Evolutionary conservation across 2,113 vertebrate species (phyloP), one percentile per base, ranked within the genome.

Genomic region (Ciconia stormi): DNA sequence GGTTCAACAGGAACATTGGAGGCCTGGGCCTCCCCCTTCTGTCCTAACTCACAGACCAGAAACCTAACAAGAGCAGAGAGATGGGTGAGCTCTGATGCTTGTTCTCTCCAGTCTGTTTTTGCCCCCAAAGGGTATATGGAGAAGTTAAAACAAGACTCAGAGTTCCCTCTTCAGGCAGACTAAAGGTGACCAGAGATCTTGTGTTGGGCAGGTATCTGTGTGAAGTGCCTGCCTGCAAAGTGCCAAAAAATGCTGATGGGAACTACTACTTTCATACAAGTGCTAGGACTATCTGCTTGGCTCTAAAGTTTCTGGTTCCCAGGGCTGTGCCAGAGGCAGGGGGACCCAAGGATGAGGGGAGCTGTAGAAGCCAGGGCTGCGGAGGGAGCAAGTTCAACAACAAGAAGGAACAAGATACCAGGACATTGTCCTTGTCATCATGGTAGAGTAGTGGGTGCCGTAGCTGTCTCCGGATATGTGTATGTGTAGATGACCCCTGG

Each of bases 401-500:
- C 22, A 95, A 81, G 1, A 82, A 91, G 49, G 40, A 82, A 23
- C 38, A 69, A 80, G 74, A 70, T 98, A 99, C 99, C 99, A 96
- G 71, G 81, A 98, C 86, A 1, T 99, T 98, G 14, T 98, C 97
- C 40, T 99, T 98, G 6, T 99, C 98, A 8, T 99, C 99, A 0
- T 99, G 99, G 98, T 99, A 99, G 32, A 99, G 98, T 5, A 99
- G 98, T 0, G 99, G 99, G 88, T 99, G 98, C 4, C 95, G 98
- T 20, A 99, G 98, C 27, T 97, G 98, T 73, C 97, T 98, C 44
- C 98, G 98, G 87, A 99, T 98, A 58, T 99, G 97, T 0, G 97
- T 98, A 78, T 99, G 97, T 8, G 98, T 98, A 70, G 99, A 98
- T 1, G 98, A 98, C 10, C 99, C 99, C 96, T 99, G 99, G 97